Conservation (phyloP, 2,888 invertebrate species). For the Camptogramma bilineatum region DNA sequence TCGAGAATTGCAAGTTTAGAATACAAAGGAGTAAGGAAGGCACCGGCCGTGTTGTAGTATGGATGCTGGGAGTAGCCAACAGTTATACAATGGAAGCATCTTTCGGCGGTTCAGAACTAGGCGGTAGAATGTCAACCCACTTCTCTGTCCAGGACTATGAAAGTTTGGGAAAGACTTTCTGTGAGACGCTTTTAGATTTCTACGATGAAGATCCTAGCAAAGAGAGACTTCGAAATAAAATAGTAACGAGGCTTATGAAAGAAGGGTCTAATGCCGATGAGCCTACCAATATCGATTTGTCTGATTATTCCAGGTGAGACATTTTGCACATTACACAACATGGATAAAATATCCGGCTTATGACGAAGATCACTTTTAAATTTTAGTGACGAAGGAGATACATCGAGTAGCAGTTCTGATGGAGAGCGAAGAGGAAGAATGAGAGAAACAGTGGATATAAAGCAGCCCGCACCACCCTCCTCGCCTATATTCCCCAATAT, state of each 20-base stretch:
- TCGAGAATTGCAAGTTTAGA: constrained; percentile 97
- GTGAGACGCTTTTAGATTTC: constrained; percentile 96
- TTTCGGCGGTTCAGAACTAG: constrained; percentile 95
- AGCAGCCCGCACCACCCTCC: constrained; percentile 88
- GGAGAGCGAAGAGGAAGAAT: constrained; percentile 77
- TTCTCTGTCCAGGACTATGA: constrained; percentile 89
- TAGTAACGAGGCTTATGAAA: constrained; percentile 90
- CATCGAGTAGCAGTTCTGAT: constrained; percentile 89
- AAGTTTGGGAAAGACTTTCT: constrained; percentile 94
- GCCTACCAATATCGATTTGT: constrained; percentile 93
- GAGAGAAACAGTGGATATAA: constrained; percentile 82
- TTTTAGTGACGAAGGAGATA: constrained; percentile 92
- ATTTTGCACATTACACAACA: too few species aligned
- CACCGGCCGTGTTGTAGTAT: constrained; percentile 96
- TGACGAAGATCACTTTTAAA: background rate
- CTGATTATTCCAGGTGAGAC: constrained; percentile 93
- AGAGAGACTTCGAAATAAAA: constrained; percentile 92
- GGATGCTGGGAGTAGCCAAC: constrained; percentile 97
- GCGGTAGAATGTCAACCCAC: constrained; percentile 92
- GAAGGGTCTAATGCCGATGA: constrained; percentile 96
- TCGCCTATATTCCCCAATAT: constrained; percentile 87
- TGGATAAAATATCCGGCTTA: background rate
- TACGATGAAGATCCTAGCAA: constrained; percentile 94
- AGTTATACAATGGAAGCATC: constrained; percentile 98
- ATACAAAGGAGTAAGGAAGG: constrained; percentile 97